phyloP scores from a whole-genome alignment of 2,797 vertebrate species.

The Thamnophis elegans region DNA sequence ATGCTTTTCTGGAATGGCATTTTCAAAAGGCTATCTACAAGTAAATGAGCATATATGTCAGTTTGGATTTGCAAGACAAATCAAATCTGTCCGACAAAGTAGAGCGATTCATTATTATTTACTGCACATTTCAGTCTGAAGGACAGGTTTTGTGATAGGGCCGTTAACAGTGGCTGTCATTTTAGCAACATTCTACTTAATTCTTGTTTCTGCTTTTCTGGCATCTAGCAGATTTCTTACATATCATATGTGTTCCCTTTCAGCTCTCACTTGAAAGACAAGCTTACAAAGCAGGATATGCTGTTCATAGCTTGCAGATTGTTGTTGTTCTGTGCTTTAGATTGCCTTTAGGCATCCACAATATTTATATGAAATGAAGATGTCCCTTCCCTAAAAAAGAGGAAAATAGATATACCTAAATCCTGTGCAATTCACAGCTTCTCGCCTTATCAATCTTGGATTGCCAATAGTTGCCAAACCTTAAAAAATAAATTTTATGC shows the following conservation, averaged over 20 bases:
- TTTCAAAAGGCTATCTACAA: slow-evolving; percentile 76
- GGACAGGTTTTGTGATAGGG: slow-evolving; percentile 72
- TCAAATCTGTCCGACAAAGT: slow-evolving; percentile 73
- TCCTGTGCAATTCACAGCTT: not conserved
- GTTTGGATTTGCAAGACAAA: slow-evolving; percentile 77
- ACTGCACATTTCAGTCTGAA: slow-evolving; percentile 69
- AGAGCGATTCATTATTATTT: slow-evolving; percentile 75
- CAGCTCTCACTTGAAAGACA: slow-evolving; percentile 46
- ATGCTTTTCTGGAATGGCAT: slow-evolving; percentile 77
- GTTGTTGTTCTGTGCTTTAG: not conserved
- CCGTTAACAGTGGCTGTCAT: slow-evolving; percentile 75
- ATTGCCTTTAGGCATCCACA: not conserved
- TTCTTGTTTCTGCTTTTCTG: slow-evolving; percentile 51
- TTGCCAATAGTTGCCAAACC: not conserved
- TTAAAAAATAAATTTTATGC: not conserved
- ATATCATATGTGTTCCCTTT: slow-evolving; percentile 31
- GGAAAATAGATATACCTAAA: not conserved
- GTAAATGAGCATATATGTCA: slow-evolving; percentile 76
- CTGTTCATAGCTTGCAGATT: slow-evolving; percentile 37
- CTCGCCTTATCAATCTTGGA: not conserved
- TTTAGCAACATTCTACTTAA: slow-evolving; percentile 61
- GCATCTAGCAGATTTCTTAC: not conserved
- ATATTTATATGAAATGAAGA: not conserved
- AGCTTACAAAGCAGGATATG: slow-evolving; percentile 41
- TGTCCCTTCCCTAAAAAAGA: not conserved